Evolutionary conservation across 1,140 invertebrate species (phyloP), one percentile per base, ranked within the genome.

Genomic region (Holcopasites calliopsidis): DNA sequence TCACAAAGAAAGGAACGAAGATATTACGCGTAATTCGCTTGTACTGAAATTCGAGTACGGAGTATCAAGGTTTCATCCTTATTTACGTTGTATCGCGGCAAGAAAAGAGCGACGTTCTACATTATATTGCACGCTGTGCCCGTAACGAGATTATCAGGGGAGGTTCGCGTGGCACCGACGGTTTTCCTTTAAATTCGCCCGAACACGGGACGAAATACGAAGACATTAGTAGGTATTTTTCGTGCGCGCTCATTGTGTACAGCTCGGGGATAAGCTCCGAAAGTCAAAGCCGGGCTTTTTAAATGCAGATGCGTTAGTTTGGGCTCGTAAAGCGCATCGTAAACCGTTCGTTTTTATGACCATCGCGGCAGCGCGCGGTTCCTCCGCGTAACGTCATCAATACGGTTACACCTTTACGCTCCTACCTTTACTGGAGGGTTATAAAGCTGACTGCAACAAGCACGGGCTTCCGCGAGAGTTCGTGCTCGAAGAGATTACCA

Each of bases 271-370:
- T 28, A 4, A 33, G 44, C 8, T 40, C 26, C 6, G 23, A 44
- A 65, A 58, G 18, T 33, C 47, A 23, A 49, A 49, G n/a, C 1
- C 6, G 18, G 4, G 6, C n/a, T 40, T 33, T 57, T 3, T 70
- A 70, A 72, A 72, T 54, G 70, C 47, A 44, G 33, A 54, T 40
- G 42, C 47, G 47, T 54, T n/a, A 18, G 38, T n/a, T 72, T 47
- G 26, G 7, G 18, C n/a, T 54, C 70, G 49, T 65, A 65, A 73
- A 73, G 54, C 21, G 2, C 3, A 2, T 47, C 62, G 72, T 65
- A 75, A 68, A 75, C 40, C 31, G 42, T 47, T 31, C 18, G 52
- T 57, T 40, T 66, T 57, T 75, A 65, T 47, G 38, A 44, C 47
- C 7, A 23, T 4, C 28, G 35, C n/a, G 47, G 31, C 47, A 31